Evolutionary conservation across 1,140 invertebrate genomes (phyloP).

Genomic region (Drosophila kanapiae): DNA sequence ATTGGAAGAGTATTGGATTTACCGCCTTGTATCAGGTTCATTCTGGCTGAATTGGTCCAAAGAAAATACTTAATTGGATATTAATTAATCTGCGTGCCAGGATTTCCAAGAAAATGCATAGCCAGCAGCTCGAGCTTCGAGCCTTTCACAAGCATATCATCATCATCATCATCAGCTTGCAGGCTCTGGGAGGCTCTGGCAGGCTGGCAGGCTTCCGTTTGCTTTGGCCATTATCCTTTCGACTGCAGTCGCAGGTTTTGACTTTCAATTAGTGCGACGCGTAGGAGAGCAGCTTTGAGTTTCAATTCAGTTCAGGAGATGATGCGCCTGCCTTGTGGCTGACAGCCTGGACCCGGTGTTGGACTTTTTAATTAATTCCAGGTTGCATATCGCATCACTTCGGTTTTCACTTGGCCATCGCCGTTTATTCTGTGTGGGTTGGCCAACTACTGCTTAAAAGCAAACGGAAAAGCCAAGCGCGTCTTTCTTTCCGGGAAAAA

Average conservation of each 20-base stretch:
- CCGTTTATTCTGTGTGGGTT: neutral
- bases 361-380: constrained; percentile 18
- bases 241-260: constrained; percentile 9
- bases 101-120: constrained; percentile 2
- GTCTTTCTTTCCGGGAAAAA: neutral
- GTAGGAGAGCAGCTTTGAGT: constrained; percentile 2
- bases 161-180: neutral
- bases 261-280: constrained; percentile 8
- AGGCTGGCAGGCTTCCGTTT: neutral
- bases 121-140: neutral
- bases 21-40: neutral
- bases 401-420: neutral
- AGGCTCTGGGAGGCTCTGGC: too few relatives aligned
- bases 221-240: constrained; percentile 12
- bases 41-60: neutral
- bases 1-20: neutral
- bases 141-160: constrained; percentile 1
- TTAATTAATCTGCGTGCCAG: neutral
- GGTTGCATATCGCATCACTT: neutral
- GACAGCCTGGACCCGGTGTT: neutral
- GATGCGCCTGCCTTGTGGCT: neutral
- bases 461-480: neutral
- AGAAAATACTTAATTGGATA: constrained; percentile 1
- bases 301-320: neutral
- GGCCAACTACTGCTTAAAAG: neutral